phyloP scores from a whole-genome alignment of 2,888 invertebrate species.

The Rhamnusium bicolor region DNA sequence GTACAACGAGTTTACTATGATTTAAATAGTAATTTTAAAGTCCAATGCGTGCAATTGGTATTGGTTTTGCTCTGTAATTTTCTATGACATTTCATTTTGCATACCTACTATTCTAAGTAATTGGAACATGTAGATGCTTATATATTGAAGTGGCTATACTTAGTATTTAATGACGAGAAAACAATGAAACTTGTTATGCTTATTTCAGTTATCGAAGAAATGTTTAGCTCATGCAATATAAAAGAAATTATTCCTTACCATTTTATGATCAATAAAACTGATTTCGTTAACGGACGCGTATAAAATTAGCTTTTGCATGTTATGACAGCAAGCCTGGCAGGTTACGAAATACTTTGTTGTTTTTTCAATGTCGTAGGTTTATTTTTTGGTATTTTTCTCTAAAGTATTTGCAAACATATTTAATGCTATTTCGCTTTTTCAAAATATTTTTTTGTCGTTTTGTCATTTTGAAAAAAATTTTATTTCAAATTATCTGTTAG shows the following conservation, averaged over 20 bases:
- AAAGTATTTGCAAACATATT: no score
- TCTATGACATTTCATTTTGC: constrained; percentile 11
- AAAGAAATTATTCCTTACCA: constrained; percentile 4
- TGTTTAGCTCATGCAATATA: constrained; percentile 3
- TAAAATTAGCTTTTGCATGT: constrained; percentile 1
- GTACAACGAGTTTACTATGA: not conserved
- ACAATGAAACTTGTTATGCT: not conserved
- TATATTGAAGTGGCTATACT: not conserved
- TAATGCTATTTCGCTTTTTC: no score
- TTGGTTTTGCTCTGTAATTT: constrained; percentile 1
- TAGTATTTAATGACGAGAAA: not conserved
- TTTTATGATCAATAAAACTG: constrained; percentile 22
- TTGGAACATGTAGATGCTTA: constrained; percentile 1
- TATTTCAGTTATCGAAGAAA: not conserved
- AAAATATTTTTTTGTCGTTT: no score
- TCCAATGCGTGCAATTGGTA: not conserved
- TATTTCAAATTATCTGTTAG: no score
- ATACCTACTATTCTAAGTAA: not conserved
- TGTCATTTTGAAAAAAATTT: no score
- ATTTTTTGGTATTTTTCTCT: not conserved
- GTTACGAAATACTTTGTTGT: not conserved
- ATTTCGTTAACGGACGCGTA: not conserved
- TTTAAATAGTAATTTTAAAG: not conserved
- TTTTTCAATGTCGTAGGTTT: not conserved
- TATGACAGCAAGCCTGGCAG: not conserved